These are phyloP conservation scores for Diogma glabrata DNA, from an alignment of 2,888 invertebrate species.

Conservation along the genomic window DNA sequence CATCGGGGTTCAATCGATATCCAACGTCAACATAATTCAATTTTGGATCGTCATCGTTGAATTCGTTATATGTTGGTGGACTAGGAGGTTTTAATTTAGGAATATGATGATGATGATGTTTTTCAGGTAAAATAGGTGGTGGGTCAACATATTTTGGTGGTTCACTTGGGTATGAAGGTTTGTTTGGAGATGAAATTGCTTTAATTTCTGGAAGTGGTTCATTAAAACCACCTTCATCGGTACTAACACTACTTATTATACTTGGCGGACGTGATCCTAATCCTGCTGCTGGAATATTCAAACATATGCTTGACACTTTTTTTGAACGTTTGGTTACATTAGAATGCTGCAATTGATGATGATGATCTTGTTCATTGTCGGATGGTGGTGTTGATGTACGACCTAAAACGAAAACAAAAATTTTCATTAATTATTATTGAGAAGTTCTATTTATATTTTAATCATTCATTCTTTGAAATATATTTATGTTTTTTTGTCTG, in stretches of 20 bases:
- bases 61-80: slow-evolving; percentile 7
- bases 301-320: slow-evolving; percentile 46
- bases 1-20: slow-evolving; percentile 36
- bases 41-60: slow-evolving; percentile 24
- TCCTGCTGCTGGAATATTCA: slow-evolving; percentile 52
- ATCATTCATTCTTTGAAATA: no score
- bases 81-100: slow-evolving; percentile 6
- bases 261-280: slow-evolving; percentile 51
- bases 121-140: slow-evolving; percentile 6
- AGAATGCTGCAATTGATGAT: background rate
- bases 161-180: slow-evolving; percentile 28
- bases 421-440: no score
- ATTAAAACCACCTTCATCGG: slow-evolving; percentile 61
- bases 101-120: slow-evolving; percentile 9
- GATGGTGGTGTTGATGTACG: slow-evolving; percentile 10
- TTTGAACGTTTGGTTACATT: slow-evolving; percentile 39
- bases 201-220: slow-evolving; percentile 60
- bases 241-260: slow-evolving; percentile 48
- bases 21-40: slow-evolving; percentile 37
- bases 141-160: slow-evolving; percentile 14
- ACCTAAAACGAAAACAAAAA: slow-evolving; percentile 1
- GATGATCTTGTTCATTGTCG: slow-evolving; percentile 5
- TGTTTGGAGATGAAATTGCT: slow-evolving; percentile 37
- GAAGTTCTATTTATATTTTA: no score
- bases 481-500: no score